These are phyloP conservation scores for Anolis carolinensis DNA, from an alignment of 2,113 vertebrate genomes.

Conservation along the genomic window DNA sequence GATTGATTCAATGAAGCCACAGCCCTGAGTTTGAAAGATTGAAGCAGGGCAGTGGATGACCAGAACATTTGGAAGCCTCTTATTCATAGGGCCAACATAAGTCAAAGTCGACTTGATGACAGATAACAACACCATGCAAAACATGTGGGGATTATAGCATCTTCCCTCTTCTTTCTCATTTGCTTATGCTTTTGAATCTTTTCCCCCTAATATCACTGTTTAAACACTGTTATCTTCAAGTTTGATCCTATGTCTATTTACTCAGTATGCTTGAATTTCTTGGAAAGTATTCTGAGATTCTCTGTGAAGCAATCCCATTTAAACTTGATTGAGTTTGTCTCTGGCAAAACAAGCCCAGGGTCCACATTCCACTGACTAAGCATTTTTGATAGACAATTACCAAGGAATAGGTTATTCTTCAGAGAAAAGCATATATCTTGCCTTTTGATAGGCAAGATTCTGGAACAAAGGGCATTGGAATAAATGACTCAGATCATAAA, in stretches of 20 bases:
- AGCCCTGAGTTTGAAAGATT: no score
- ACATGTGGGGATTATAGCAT: not conserved
- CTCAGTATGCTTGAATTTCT: not conserved
- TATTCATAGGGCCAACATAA: no score
- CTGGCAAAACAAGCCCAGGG: not conserved
- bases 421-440: not conserved
- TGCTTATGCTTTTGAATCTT: slow-evolving; percentile 5
- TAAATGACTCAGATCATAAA: not conserved
- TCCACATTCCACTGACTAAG: not conserved
- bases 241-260: slow-evolving; percentile 10
- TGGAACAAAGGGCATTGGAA: not conserved
- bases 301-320: not conserved
- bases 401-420: not conserved
- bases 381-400: not conserved
- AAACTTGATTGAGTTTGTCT: not conserved
- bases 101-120: no score
- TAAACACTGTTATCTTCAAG: not conserved
- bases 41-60: no score
- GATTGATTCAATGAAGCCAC: no score
- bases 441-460: not conserved
- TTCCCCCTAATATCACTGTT: not conserved
- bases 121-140: no score
- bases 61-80: no score
- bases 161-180: not conserved
- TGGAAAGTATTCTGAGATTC: slow-evolving; percentile 13